Base-by-base conservation (phyloP, 2,797 vertebrate species). In the Harpagifer antarcticus region DNA sequence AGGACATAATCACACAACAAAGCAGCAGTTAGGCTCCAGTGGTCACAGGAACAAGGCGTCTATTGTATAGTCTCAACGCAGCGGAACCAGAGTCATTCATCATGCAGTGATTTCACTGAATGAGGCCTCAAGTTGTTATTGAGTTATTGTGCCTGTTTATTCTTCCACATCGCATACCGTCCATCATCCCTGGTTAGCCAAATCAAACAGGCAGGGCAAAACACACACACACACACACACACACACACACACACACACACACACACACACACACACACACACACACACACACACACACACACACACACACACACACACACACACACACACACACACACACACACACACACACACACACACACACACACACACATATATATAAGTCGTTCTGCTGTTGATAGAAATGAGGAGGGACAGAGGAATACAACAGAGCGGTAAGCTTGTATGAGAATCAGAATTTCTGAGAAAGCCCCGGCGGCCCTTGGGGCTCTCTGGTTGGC, bases 51-150 rank as follows among this genome's bases (percentile, higher is more conserved):
- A 81, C 73, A 71, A 83, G 53, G 45, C 16, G 2, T 80, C 64
- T 69, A 65, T 72, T 85, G 70, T 78, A 19, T 12, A 3, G 61
- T 73, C 63, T 68, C 9, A 44, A 48, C 61, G 37, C 65, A 72
- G 69, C 40, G 14, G 55, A 71, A 76, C 52, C 55, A 56, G 33
- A 81, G 62, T 68, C 73, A 74, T 86, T 84, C 72, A 84, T 86
- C 83, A 83, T 70, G 74, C 78, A 43, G 56, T 54, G 61, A 87
- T 86, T 89, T 74, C 77, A 73, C 77, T 52, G 45, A 87, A 86
- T 61, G 58, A 83, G 72, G 65, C 58, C 20, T 72, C 56, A 4
- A 37, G 15, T 74, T 71, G 68, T 72, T 82, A 63, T 62, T 60
- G 82, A 79, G 59, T 74, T 78, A 76, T 76, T 83, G 42, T 73